phyloP scores from a whole-genome alignment of 2,797 vertebrate species.

The Tenualosa ilisha region DNA sequence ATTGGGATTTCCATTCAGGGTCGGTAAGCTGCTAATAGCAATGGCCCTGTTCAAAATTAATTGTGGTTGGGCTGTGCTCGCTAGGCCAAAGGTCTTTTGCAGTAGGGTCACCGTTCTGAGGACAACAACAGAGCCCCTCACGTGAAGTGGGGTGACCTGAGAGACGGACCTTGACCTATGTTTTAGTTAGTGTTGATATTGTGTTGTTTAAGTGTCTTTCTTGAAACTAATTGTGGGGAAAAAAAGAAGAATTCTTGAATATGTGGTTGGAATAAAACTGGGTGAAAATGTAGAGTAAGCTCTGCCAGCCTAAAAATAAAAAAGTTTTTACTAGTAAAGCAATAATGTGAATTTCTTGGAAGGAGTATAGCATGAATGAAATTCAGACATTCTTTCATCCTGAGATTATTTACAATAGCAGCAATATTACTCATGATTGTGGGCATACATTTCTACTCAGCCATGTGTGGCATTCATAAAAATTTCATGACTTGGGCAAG shows the following conservation, averaged over 20 bases:
- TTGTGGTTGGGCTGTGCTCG: neutral
- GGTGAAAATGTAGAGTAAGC: neutral
- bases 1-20: constrained; percentile 46
- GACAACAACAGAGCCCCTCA: neutral
- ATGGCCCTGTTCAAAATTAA: constrained; percentile 42
- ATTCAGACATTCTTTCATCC: neutral
- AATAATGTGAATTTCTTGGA: no score
- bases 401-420: neutral
- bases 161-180: neutral
- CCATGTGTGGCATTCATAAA: constrained; percentile 42
- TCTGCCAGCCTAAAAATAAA: neutral
- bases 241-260: neutral
- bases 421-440: neutral
- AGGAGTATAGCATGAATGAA: neutral
- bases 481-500: constrained; percentile 65
- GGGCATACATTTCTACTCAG: neutral
- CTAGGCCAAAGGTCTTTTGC: neutral
- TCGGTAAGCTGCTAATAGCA: constrained; percentile 51
- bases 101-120: neutral
- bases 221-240: neutral
- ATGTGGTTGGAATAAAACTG: neutral
- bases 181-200: neutral
- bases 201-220: neutral
- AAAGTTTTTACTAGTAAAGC: neutral
- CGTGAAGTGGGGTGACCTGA: neutral